Conservation (phyloP, 1,140 invertebrate species). For the Drosophila willistoni region DNA sequence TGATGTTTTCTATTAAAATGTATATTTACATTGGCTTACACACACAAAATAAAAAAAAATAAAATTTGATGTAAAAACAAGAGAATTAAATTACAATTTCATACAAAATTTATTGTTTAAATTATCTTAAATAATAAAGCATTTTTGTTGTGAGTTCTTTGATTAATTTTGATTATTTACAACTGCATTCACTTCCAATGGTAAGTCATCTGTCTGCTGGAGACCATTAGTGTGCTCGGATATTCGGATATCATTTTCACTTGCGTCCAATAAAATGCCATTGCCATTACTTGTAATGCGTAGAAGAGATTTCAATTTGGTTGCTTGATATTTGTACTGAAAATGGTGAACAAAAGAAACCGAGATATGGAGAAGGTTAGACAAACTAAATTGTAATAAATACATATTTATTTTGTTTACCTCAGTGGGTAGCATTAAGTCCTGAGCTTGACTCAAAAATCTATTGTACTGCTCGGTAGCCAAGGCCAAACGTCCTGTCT, state of each 20-base stretch:
- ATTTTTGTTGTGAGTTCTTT: slow-evolving; percentile 66
- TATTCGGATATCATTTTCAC: neutral
- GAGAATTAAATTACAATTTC: neutral
- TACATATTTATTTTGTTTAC: slow-evolving; percentile 50
- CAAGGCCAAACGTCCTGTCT: slow-evolving; percentile 65
- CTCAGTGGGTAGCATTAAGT: slow-evolving; percentile 76
- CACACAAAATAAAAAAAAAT: neutral
- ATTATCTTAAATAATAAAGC: slow-evolving; percentile 36
- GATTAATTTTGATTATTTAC: slow-evolving; percentile 45
- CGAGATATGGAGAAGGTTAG: too few relatives aligned
- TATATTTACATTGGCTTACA: slow-evolving; percentile 22
- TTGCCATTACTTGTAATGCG: slow-evolving; percentile 66
- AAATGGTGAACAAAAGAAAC: slow-evolving; percentile 14
- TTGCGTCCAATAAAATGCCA: slow-evolving; percentile 42
- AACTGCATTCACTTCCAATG: slow-evolving; percentile 73
- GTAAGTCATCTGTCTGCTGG: slow-evolving; percentile 51
- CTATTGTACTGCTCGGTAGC: slow-evolving; percentile 74
- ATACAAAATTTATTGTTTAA: neutral
- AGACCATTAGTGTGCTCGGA: neutral
- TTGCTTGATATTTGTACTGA: slow-evolving; percentile 79
- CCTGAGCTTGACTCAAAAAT: slow-evolving; percentile 70
- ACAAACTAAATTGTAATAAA: too few relatives aligned
- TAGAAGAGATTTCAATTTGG: slow-evolving; percentile 74
- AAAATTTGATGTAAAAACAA: neutral
- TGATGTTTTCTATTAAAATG: slow-evolving; percentile 42